phyloP scores from a whole-genome alignment of 2,797 vertebrate genomes.

The Macrochelys suwanniensis region DNA sequence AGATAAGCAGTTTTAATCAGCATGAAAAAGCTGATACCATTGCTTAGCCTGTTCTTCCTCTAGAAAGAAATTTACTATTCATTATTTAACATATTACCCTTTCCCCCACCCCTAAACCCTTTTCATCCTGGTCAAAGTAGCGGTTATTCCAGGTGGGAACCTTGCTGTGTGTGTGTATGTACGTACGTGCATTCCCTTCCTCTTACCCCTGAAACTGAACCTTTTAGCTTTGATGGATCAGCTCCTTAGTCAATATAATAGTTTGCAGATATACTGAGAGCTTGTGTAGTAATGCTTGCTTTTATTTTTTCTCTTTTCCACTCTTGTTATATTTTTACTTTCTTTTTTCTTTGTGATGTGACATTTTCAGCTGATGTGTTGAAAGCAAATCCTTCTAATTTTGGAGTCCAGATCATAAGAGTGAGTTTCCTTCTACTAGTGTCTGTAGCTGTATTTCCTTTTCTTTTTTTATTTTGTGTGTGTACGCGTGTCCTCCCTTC shows the following conservation, averaged over 20 bases:
- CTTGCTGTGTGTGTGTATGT: constrained; percentile 35
- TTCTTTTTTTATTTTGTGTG: background rate
- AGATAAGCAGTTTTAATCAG: background rate
- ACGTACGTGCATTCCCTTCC: background rate
- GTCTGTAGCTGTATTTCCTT: constrained; percentile 79
- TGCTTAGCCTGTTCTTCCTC: background rate
- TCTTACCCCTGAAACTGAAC: fast-evolving
- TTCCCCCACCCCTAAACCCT: background rate
- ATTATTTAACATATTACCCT: constrained; percentile 2
- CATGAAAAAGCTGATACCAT: constrained; percentile 5
- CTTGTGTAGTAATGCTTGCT: constrained; percentile 77
- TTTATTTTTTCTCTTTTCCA: constrained; percentile 70
- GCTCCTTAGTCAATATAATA: constrained; percentile 48
- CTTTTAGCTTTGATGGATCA: constrained; percentile 32
- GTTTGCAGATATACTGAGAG: constrained; percentile 44
- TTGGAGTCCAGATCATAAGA: constrained; percentile 85
- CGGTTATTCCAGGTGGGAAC: constrained; percentile 55
- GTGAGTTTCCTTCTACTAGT: constrained; percentile 84
- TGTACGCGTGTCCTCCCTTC: constrained; percentile 69
- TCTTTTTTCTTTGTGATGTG: constrained; percentile 78
- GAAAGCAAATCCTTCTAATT: constrained; percentile 87
- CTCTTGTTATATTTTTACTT: constrained; percentile 74
- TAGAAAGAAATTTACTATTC: background rate
- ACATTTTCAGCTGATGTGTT: constrained; percentile 85
- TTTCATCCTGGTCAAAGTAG: constrained; percentile 62